A percentile compares a stretch with the other conserved stretches of the same genome.
Evolutionary conservation across 2,888 invertebrate species (phyloP).

Genomic region (Arrhopalites spinosus): DNA sequence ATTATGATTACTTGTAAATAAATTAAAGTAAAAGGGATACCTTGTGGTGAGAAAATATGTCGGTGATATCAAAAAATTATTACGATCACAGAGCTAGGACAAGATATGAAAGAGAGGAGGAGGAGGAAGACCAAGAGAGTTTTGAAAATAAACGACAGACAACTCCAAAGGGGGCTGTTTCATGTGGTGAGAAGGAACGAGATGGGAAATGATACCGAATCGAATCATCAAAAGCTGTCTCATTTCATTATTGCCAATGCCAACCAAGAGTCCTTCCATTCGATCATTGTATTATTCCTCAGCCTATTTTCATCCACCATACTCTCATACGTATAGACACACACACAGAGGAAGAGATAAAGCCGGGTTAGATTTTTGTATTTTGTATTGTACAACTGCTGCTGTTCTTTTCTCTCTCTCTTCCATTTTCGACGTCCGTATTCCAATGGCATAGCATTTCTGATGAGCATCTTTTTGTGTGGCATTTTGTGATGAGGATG

Average conservation of each 20-base stretch:
- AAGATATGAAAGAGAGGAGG: not conserved
- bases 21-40: too few species aligned
- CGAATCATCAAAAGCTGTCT: slow-evolving; percentile 40
- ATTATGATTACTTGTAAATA: not conserved
- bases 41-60: too few species aligned
- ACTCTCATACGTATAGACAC: not conserved
- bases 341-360: not conserved
- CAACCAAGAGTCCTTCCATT: not conserved
- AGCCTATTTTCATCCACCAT: not conserved
- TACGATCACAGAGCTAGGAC: not conserved
- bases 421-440: not conserved
- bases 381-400: not conserved
- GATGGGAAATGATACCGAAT: slow-evolving; percentile 37
- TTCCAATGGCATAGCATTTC: not conserved
- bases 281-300: not conserved
- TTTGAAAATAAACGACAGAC: not conserved
- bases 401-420: not conserved
- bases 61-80: not conserved
- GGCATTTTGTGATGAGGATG: slow-evolving; percentile 41
- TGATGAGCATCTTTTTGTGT: slow-evolving; percentile 15
- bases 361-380: not conserved
- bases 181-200: not conserved
- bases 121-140: slow-evolving; percentile 1
- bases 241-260: slow-evolving; percentile 24
- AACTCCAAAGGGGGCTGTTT: slow-evolving; percentile 16